A percentile compares a stretch with the other conserved stretches of the same genome.
Conservation (phyloP, 2,797 vertebrate species). For the Urophycis tenuis region DNA sequence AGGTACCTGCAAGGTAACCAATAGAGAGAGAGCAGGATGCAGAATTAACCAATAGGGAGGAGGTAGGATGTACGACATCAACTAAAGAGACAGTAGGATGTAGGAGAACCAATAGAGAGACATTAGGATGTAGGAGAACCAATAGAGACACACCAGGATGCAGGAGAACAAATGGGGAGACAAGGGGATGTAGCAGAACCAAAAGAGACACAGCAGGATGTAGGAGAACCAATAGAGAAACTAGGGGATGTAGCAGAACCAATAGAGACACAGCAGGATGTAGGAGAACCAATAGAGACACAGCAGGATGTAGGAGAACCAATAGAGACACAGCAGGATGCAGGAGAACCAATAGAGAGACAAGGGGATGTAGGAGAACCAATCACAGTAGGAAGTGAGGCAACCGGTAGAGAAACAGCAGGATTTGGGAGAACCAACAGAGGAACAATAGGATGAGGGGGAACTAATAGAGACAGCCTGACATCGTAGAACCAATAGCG, state of each 20-base stretch:
- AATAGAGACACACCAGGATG: not conserved
- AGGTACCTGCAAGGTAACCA: slow-evolving; percentile 76
- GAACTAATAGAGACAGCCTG: no score
- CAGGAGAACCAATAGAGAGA: not conserved
- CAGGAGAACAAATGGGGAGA: not conserved
- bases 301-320: not conserved
- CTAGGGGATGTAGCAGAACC: not conserved
- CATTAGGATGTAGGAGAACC: not conserved
- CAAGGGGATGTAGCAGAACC: not conserved
- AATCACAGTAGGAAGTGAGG: not conserved
- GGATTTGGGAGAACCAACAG: not conserved
- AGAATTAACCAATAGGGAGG: not conserved
- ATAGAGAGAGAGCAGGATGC: slow-evolving; percentile 34
- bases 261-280: not conserved
- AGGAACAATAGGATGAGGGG: not conserved
- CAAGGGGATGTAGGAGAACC: not conserved
- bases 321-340: not conserved
- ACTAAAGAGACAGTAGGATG: not conserved
- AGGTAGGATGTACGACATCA: not conserved
- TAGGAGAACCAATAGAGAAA: not conserved
- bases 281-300: not conserved
- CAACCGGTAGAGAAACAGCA: not conserved
- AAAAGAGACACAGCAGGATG: not conserved
- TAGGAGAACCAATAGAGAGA: not conserved
- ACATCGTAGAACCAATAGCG: not conserved